Conservation (phyloP, 2,797 vertebrate genomes). For the Spinus pinus region DNA sequence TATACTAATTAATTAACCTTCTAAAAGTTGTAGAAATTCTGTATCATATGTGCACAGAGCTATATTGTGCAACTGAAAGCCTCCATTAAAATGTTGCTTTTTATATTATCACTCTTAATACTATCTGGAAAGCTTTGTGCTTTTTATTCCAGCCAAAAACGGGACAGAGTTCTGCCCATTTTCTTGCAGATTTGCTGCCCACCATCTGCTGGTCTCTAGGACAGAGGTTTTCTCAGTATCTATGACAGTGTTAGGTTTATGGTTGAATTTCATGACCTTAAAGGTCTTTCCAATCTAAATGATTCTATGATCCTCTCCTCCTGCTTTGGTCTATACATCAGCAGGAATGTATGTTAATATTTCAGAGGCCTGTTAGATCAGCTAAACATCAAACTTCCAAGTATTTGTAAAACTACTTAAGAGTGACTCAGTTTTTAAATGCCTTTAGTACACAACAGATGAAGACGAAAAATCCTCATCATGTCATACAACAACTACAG, state of each 20-base stretch:
- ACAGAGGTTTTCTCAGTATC: neutral
- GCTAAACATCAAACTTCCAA: neutral
- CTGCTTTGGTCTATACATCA: neutral
- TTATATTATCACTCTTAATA: neutral
- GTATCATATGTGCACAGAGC: neutral
- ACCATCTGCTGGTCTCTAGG: neutral
- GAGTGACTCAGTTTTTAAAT: neutral
- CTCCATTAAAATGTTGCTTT: neutral
- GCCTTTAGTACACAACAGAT: neutral
- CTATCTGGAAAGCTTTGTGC: neutral
- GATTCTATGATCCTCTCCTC: neutral
- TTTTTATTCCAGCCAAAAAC: neutral
- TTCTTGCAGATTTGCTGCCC: neutral
- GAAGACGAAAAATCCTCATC: neutral
- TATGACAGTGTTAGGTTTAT: neutral
- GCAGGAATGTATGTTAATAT: neutral
- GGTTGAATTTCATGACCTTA: neutral
- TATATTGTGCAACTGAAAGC: neutral
- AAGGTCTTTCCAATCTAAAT: neutral
- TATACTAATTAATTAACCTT: neutral
- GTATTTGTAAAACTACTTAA: neutral
- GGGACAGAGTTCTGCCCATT: rapidly evolving
- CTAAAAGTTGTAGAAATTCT: neutral
- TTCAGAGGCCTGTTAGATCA: neutral
- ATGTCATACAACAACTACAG: neutral